Evolutionary conservation across 2,113 vertebrate genomes (phyloP).

Genomic region (Rhinoderma darwinii): DNA sequence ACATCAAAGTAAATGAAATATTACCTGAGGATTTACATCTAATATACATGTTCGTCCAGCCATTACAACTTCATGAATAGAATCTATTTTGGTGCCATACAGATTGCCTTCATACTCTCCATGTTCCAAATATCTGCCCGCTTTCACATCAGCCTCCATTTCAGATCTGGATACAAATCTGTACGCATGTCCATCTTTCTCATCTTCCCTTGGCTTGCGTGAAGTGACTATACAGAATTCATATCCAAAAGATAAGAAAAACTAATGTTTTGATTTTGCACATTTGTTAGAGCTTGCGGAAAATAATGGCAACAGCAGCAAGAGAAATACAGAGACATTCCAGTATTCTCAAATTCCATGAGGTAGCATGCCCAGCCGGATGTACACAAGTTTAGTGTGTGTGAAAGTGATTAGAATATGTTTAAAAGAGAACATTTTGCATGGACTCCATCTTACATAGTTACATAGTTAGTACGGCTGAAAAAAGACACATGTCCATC

Average conservation of each 20-base stretch:
- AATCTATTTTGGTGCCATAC: conserved; percentile 97
- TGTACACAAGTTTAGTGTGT: too few relatives aligned
- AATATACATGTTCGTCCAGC: conserved; percentile 93
- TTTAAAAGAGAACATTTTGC: too few relatives aligned
- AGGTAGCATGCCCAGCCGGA: too few relatives aligned
- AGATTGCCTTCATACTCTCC: conserved; percentile 97
- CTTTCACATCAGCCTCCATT: conserved; percentile 94
- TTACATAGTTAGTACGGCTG: too few relatives aligned
- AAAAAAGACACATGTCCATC: too few relatives aligned
- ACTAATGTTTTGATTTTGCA: not conserved
- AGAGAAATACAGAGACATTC: not conserved
- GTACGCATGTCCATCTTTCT: conserved; percentile 92
- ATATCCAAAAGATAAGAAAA: not conserved
- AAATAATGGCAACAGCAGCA: not conserved
- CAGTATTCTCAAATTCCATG: too few relatives aligned
- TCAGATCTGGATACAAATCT: conserved; percentile 87
- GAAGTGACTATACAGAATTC: conserved; percentile 84
- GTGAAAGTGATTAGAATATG: too few relatives aligned
- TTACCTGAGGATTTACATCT: conserved; percentile 96
- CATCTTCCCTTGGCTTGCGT: conserved; percentile 89
- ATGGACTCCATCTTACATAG: too few relatives aligned
- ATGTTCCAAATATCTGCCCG: conserved; percentile 91
- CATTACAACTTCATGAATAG: conserved; percentile 92
- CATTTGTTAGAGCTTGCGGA: not conserved
- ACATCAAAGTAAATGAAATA: too few relatives aligned